Evolutionary conservation across 2,888 invertebrate species (phyloP), one percentile per base, ranked within the genome.

Genomic region (Crepidodera aurea): DNA sequence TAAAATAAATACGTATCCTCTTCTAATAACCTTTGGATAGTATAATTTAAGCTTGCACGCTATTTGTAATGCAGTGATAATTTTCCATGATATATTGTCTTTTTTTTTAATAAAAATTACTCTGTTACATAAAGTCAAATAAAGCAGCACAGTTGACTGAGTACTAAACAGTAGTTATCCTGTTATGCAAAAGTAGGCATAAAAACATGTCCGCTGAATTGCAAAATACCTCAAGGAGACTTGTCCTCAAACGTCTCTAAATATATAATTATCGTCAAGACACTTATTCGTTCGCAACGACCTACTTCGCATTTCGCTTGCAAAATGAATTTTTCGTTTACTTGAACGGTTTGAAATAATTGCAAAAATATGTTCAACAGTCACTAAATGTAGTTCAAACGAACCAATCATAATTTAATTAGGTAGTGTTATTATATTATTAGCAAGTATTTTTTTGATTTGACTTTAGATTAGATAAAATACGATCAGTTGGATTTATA

Each of bases 141-240:
- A 19, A 54, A 54, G 13, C 10, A n/a, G 29, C 19, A 29, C 40
- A 54, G 54, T 40, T 54, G 54, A 54, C 16, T 40, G 54, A 15
- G 7, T 25, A 40, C 54, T 42, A 54, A 54, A 25, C 15, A 40
- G n/a, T 54, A 54, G 39, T 40, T 54, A 39, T 54, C 40, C 40
- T 54, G 54, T 42, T 54, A 54, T 54, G 42, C 54, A 54, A 54
- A 54, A 54, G 16, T 40, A 51, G 19, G 39, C 51, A 39, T 12
- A 51, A 39, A 39, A 39, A 51, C 25, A 51, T 19, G 34, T n/a
- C 19, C n/a, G 34, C 22, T 34, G 39, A 46, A 22, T 22, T 6
- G 12, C 8, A 51, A 51, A 51, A 22, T 22, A 39, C 39, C 19
- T 51, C 51, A 39, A 51, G 51, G 51, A 51, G 19, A 51, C 25